Percentiles rank a stretch among this genome's conserved stretches.
These are phyloP conservation scores for Grantiella picta DNA, from an alignment of 2,113 vertebrate species.

Conservation along the genomic window DNA sequence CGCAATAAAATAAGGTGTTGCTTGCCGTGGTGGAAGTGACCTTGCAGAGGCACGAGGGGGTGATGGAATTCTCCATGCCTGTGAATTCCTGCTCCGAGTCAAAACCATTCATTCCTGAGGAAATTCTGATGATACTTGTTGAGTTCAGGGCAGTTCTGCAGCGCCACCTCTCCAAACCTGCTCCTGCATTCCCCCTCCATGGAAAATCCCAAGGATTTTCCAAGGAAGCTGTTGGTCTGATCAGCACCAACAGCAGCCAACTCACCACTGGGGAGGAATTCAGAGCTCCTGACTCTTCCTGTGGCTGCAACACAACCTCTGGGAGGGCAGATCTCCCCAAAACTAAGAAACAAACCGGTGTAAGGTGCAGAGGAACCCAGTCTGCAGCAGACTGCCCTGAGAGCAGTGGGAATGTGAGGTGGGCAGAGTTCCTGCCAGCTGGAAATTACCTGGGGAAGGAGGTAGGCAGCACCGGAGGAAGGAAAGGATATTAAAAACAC, in stretches of 20 bases:
- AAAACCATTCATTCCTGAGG: not conserved
- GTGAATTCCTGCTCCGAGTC: not conserved
- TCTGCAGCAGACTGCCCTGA: not conserved
- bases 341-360: not conserved
- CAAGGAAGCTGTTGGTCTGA: too few relatives aligned
- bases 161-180: not conserved
- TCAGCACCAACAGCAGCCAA: not conserved
- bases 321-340: not conserved
- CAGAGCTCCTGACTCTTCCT: not conserved
- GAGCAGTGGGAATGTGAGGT: not conserved
- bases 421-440: not conserved
- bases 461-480: not conserved
- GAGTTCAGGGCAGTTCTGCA: not conserved
- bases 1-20: not conserved
- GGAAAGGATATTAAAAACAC: constrained; percentile 45
- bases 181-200: fast-evolving
- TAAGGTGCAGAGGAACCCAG: not conserved
- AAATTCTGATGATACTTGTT: not conserved
- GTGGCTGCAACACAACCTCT: not conserved
- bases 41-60: not conserved
- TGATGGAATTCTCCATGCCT: not conserved
- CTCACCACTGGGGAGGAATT: not conserved
- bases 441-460: constrained; percentile 25
- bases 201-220: too few relatives aligned
- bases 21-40: not conserved